phyloP scores from a whole-genome alignment of 2,797 vertebrate species.

The Dallia pectoralis region DNA sequence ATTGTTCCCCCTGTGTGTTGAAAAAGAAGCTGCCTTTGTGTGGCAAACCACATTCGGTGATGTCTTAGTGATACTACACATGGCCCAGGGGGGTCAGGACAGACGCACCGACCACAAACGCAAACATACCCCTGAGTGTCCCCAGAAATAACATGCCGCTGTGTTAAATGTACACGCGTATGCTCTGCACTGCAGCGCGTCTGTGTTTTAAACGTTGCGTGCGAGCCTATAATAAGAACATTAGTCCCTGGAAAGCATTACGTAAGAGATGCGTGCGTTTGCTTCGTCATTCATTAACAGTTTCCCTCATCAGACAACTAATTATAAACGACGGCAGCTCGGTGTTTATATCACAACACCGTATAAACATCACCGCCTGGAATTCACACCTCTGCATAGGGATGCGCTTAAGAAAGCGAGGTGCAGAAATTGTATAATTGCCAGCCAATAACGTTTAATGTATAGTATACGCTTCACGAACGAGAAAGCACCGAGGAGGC shows the following conservation, averaged over 20 bases:
- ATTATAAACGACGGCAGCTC: not conserved
- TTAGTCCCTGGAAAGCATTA: not conserved
- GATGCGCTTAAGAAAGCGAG: not conserved
- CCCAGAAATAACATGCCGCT: not conserved
- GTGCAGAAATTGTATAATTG: not conserved
- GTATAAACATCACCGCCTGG: not conserved
- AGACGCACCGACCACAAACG: not conserved
- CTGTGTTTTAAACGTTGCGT: not conserved
- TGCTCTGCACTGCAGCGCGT: not conserved
- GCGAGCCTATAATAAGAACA: not conserved
- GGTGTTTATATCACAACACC: not conserved
- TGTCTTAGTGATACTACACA: not conserved
- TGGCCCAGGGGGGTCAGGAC: not conserved
- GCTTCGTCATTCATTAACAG: not conserved
- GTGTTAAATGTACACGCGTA: not conserved
- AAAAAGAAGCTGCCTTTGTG: not conserved
- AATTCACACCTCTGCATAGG: not conserved
- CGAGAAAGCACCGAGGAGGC: not conserved
- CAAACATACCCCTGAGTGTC: not conserved
- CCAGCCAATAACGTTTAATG: not conserved
- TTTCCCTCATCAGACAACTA: not conserved
- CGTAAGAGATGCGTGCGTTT: not conserved
- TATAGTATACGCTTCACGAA: not conserved
- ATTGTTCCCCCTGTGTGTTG: slow-evolving; percentile 19
- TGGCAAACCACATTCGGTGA: slow-evolving; percentile 7